Percentiles rank a stretch among this genome's conserved stretches.
Evolutionary conservation across 2,797 vertebrate species (phyloP).

Genomic region (Rhodeus uyekii): DNA sequence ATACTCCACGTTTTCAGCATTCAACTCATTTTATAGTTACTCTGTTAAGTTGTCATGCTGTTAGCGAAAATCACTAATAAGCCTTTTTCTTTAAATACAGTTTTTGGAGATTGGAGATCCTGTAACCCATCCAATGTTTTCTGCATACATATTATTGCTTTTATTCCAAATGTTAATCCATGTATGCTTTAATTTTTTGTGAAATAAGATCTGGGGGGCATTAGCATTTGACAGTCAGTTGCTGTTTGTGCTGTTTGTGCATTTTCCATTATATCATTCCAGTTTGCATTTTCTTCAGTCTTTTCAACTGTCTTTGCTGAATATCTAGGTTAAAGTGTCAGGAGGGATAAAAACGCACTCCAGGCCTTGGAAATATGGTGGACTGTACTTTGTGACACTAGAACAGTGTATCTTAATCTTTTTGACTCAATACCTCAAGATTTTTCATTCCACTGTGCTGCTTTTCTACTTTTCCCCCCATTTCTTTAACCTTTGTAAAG

Average conservation of each 20-base stretch:
- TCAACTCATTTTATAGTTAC: neutral
- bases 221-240: constrained; percentile 63
- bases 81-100: neutral
- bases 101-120: neutral
- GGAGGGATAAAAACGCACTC: neutral
- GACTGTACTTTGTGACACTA: neutral
- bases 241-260: constrained; percentile 62
- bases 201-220: too few relatives aligned
- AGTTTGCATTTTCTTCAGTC: constrained; percentile 7
- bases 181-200: neutral
- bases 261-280: constrained; percentile 27
- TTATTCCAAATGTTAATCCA: neutral
- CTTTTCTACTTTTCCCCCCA: too few relatives aligned
- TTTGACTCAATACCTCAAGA: too few relatives aligned
- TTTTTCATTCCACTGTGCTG: too few relatives aligned
- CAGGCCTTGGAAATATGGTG: neutral
- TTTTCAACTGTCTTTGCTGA: neutral
- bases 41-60: neutral
- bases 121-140: neutral
- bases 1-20: constrained; percentile 41
- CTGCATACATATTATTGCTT: neutral
- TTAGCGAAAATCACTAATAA: neutral
- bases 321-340: constrained; percentile 30
- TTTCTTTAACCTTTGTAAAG: too few relatives aligned
- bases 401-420: neutral